Evolutionary conservation across 92 coral and sea anemone species (phyloP), one percentile per base, ranked within the genome.

Genomic region (Siderastrea siderea): DNA sequence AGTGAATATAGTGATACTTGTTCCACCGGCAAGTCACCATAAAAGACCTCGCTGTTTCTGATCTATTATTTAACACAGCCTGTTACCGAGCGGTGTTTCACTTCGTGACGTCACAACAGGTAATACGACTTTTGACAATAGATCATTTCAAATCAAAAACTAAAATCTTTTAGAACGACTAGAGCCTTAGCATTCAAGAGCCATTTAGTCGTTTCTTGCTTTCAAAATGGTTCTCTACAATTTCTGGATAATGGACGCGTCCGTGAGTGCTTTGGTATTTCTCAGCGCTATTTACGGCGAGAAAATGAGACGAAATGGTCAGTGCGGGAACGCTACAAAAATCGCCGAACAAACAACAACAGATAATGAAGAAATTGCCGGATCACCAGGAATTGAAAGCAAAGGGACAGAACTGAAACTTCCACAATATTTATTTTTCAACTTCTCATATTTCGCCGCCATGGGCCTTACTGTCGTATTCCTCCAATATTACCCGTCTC

Each of bases 201-300:
- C 55, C 14, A 16, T 48, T n/a, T 17, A 2, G 26, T 55, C 7
- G 52, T 45, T 0, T 9, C 47, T 43, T 26, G 6, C 44, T 6
- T 55, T 55, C 17, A 14, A 51, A 48, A 95, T 94, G 98, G 78
- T 90, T 38, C 88, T 92, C 58, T 92, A 92, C 60, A 97, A 97
- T 68, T 97, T 97, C 84, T 95, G 98, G 99, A 96, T 97, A 13
- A 95, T 97, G 99, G 99, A 97, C 77, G 88, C 85, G 4, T 86
- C 94, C 1, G 96, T 94, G 1, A 91, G 99, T 54, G 82, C 93
- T 11, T 74, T 97, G 53, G 92, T 96, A 1, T 90, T 97, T 58
- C 51, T 95, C 61, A 97, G 99, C 72, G 98, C 99, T 5, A 80
- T 92, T 48, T 91, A 93, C 69, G 99, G 98, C 46, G 96, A 97